phyloP scores from a whole-genome alignment of 1,140 invertebrate genomes.

The Harlomillsia oculata region DNA sequence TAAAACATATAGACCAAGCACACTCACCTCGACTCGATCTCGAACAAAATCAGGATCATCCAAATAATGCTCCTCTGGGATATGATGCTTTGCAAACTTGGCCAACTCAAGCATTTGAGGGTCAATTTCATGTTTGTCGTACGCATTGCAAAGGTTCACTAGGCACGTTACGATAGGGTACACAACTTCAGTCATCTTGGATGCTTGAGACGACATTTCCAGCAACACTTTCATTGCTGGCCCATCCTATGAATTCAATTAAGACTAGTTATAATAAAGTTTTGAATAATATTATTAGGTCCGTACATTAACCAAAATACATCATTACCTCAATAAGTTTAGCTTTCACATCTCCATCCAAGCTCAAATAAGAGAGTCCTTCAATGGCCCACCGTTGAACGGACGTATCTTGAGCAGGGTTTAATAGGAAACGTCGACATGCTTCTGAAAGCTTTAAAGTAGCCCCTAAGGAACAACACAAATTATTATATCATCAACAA shows the following conservation, averaged over 20 bases:
- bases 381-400: constrained; percentile 93
- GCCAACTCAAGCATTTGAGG: constrained; percentile 96
- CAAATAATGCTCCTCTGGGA: constrained; percentile 90
- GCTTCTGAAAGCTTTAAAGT: constrained; percentile 86
- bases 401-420: constrained; percentile 75
- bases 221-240: constrained; percentile 24
- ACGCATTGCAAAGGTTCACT: constrained; percentile 94
- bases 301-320: constrained; percentile 49
- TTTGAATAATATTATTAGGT: constrained; percentile 35
- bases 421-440: constrained; percentile 78
- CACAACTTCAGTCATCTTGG: constrained; percentile 33
- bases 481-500: background rate
- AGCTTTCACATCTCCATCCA: constrained; percentile 98
- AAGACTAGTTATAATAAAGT: constrained; percentile 79
- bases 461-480: constrained; percentile 42
- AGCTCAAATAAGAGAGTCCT: constrained; percentile 89
- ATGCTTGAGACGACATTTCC: constrained; percentile 29
- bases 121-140: constrained; percentile 93
- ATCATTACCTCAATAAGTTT: constrained; percentile 74
- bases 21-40: constrained; percentile 56
- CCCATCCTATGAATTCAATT: constrained; percentile 51
- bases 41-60: constrained; percentile 88
- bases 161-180: constrained; percentile 91
- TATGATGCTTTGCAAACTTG: constrained; percentile 98
- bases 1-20: background rate